Conservation (phyloP, 2,113 vertebrate species). For the Oreochromis aureus region DNA sequence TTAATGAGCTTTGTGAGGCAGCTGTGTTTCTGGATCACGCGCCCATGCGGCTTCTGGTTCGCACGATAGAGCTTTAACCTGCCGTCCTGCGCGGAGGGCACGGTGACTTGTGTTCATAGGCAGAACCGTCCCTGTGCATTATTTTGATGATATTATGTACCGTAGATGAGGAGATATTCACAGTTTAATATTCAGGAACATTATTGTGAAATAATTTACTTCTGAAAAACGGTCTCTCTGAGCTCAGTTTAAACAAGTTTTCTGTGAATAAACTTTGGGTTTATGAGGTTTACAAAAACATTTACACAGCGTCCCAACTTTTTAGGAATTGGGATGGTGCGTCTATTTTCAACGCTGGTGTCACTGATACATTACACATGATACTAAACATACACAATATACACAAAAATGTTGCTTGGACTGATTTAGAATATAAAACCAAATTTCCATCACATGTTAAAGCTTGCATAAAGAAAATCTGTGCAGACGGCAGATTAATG, state of each 20-base stretch:
- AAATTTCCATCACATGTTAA: not conserved
- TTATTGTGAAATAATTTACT: not conserved
- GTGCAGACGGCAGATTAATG: not conserved
- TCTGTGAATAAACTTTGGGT: fast-evolving
- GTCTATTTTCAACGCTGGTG: not conserved
- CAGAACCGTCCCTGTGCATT: not conserved
- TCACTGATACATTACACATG: not conserved
- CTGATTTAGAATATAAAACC: not conserved
- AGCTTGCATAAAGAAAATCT: not conserved
- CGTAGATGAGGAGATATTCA: fast-evolving
- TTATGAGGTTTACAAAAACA: not conserved
- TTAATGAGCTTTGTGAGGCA: not conserved
- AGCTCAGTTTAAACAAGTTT: fast-evolving
- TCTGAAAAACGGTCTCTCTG: not conserved
- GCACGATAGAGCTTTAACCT: not conserved
- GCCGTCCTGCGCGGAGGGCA: fast-evolving
- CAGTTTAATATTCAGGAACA: fast-evolving
- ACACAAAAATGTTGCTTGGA: not conserved
- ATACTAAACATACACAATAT: not conserved
- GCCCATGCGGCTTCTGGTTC: not conserved
- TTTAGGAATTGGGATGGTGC: not conserved
- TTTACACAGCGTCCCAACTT: fast-evolving
- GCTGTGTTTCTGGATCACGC: fast-evolving
- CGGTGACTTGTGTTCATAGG: not conserved
- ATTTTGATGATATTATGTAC: not conserved